Conservation (phyloP, 2,113 vertebrate genomes). For the Nothoprocta perdicaria region DNA sequence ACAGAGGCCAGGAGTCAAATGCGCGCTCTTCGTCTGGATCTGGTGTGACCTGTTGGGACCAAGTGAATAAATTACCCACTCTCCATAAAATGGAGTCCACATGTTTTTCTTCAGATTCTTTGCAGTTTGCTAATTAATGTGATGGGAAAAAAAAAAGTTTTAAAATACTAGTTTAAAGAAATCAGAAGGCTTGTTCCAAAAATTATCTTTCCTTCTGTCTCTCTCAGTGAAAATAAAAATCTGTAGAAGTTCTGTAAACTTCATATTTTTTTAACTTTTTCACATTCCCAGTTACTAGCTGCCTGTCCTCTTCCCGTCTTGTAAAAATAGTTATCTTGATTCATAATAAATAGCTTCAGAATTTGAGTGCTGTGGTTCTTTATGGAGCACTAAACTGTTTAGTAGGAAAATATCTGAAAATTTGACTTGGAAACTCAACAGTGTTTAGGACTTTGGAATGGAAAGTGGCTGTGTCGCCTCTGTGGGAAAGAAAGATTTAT, state of each 20-base stretch:
- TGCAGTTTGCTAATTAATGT: not conserved
- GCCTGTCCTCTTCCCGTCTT: conserved; percentile 4
- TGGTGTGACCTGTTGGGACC: not conserved
- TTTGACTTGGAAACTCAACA: not conserved
- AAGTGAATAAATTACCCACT: not conserved
- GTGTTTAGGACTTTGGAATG: not conserved
- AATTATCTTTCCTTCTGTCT: not conserved
- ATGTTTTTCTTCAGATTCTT: not conserved
- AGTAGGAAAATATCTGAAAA: not conserved
- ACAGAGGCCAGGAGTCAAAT: not conserved
- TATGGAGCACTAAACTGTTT: not conserved
- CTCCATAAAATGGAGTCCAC: not conserved
- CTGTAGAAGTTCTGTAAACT: not conserved
- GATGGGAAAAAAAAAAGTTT: not conserved
- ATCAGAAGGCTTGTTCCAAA: not conserved
- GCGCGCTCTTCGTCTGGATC: not conserved
- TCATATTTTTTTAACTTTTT: not conserved
- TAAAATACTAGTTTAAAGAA: not conserved
- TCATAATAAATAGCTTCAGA: conserved; percentile 1
- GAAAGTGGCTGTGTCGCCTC: not conserved
- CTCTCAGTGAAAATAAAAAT: not conserved
- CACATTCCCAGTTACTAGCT: not conserved
- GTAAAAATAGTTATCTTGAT: conserved; percentile 26
- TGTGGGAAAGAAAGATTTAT: not conserved
- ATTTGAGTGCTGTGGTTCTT: not conserved